Base-by-base conservation (phyloP, 2,888 invertebrate species). In the Drosophila sordidula region DNA sequence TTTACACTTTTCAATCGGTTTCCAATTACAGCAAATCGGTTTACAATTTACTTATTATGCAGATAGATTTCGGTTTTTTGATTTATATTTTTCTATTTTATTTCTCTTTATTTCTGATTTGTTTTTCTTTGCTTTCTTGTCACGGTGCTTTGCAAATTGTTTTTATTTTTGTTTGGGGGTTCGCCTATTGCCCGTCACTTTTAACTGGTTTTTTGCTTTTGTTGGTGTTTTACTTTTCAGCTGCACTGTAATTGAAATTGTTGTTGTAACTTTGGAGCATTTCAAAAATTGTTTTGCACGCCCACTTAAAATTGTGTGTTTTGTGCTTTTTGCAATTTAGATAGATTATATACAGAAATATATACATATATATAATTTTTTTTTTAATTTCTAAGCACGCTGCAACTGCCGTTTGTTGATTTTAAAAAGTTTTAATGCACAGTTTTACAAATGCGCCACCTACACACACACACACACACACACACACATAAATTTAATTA, bases 161-260 rank as follows among this genome's bases (percentile, higher is more conserved):
- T 83, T 45, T 57, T 36, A 56, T 77, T 71, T 64, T 61, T 64
- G 56, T 34, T 39, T 64, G 64, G 54, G 44, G 59, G 54, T 70
- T 71, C 41, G 34, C 38, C 39, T 52, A 46, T 42, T 58, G 77
- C 70, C 82, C 75, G 85, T 85, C 84, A 85, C 84, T 87, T 81
- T 76, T 57, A 87, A 86, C 86, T 86, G 86, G 83, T 85, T 87
- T 83, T 62, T 25, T 3, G 38, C 34, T 70, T 41, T 58, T 77
- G 56, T 42, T 59, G 51, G 54, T 66, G 51, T 55, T 69, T 80
- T 83, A 81, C 59, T 75, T 70, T 74, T 84, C 65, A 70, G 70
- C 76, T 82, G 86, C 85, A 87, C 85, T 85, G 85, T 82, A 85
- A 85, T 85, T 75, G 80, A 72, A 86, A 80, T 79, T 77, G 67